Base-by-base conservation (phyloP, 2,797 vertebrate species). In the Semaprochilodus insignis region DNA sequence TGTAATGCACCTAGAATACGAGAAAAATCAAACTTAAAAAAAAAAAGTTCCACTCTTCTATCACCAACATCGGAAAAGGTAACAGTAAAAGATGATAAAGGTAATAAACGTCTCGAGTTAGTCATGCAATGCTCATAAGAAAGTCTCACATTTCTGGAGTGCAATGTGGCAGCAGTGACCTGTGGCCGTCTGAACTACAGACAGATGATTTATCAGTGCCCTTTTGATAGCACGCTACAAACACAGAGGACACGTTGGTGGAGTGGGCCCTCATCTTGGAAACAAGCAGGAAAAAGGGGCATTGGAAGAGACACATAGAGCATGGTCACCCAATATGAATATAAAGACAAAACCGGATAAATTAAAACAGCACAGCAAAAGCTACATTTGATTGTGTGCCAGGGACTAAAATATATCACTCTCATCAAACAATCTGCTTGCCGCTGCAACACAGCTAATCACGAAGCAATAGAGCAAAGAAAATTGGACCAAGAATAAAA, bases 401-500 rank as follows among this genome's bases (percentile, higher is more conserved):
- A 59, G 54, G 60, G 63, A 81, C 72, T 34, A 75, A 81, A 75
- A 40, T 75, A 69, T 60, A 76, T 73, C 34, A 52, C 63, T 48
- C 34, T 13, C 73, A 81, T 81, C 80, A 62, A 75, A 75, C 80
- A 75, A 75, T 67, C 80, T 77, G 80, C 57, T 60, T 25, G 3
- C 74, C 36, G 25, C 65, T 51, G 65, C 74, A 21, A 48, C 15
- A 48, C 54, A 52, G 54, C 74, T 70, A 55, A 81, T 81, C 80
- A 31, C 21, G 65, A 31, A 82, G 80, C 80, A 82, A 70, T n/a
- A 57, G 31, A 57, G 63, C 73, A 77, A 76, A 70, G 80, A 77
- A 82, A 82, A 77, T 70, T 54, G 74, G 75, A 17, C 54, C 11
- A 19, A 76, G 73, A 51, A 54, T 67, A 25, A 69, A 81, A 77